A percentile compares a stretch with the other conserved stretches of the same genome.
Conservation (phyloP, 2,888 invertebrate genomes). For the Cerastis leucographa region DNA sequence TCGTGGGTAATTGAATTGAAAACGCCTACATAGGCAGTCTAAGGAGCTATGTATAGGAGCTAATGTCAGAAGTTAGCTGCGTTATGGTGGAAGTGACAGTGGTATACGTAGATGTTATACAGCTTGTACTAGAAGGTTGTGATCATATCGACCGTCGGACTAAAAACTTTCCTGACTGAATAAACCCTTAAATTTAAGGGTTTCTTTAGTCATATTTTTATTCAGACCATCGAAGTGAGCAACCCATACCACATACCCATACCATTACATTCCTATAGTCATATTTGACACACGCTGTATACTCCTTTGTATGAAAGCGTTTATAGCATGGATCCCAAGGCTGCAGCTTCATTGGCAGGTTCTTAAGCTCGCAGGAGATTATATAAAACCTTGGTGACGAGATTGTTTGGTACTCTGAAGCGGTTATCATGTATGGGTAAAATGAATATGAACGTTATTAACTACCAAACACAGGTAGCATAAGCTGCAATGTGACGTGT, state of each 20-base stretch:
- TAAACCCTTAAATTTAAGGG: neutral
- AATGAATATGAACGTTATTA: neutral
- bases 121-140: neutral
- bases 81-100: constrained; percentile 29
- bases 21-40: constrained; percentile 18
- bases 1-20: constrained; percentile 52
- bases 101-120: neutral
- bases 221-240: too few species aligned
- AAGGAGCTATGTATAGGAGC: constrained; percentile 7
- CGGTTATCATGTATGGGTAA: neutral
- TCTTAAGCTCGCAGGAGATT: constrained; percentile 32
- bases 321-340: constrained; percentile 8
- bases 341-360: constrained; percentile 34
- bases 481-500: neutral
- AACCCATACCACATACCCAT: too few species aligned
- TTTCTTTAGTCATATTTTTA: too few species aligned
- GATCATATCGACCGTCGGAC: neutral
- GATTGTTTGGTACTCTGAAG: neutral
- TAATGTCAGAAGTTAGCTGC: constrained; percentile 39
- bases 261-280: too few species aligned
- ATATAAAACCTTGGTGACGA: constrained; percentile 23
- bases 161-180: too few species aligned
- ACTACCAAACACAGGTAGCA: too few species aligned
- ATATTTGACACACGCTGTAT: neutral
- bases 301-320: neutral